Conservation (phyloP, 2,113 vertebrate genomes). For the Eublepharis macularius region DNA sequence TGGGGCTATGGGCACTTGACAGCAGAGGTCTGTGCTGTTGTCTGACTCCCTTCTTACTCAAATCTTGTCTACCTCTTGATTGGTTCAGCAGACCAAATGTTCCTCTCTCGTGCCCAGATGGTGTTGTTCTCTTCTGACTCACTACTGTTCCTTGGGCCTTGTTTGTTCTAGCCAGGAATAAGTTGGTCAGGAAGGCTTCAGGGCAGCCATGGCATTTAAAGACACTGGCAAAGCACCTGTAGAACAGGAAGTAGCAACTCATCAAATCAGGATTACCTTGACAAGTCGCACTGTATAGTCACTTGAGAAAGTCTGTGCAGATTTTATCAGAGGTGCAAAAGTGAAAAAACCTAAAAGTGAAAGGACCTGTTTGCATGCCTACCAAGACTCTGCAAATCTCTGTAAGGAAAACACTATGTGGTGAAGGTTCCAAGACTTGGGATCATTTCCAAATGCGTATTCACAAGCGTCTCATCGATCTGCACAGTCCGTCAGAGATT, state of each 20-base stretch:
- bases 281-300: slow-evolving; percentile 97
- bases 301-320: slow-evolving; percentile 96
- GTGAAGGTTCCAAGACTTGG: slow-evolving; percentile 98
- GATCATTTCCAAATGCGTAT: slow-evolving; percentile 99
- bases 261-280: slow-evolving; percentile 96
- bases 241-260: slow-evolving; percentile 94
- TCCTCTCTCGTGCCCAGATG: fast-evolving
- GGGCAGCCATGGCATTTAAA: slow-evolving; percentile 86
- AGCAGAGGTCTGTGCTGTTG: too few species aligned
- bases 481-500: slow-evolving; percentile 97
- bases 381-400: slow-evolving; percentile 99
- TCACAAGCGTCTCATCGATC: slow-evolving; percentile 96
- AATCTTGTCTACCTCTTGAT: neutral
- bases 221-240: slow-evolving; percentile 95
- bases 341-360: slow-evolving; percentile 98
- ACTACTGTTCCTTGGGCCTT: slow-evolving; percentile 90
- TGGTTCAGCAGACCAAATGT: neutral
- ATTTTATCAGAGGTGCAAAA: slow-evolving; percentile 96
- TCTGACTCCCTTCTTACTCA: neutral
- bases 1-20: too few species aligned
- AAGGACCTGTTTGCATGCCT: slow-evolving; percentile 97
- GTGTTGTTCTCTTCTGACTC: slow-evolving; percentile 80
- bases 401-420: slow-evolving; percentile 94
- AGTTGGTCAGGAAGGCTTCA: slow-evolving; percentile 91
- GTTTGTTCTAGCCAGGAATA: slow-evolving; percentile 78